Base-by-base conservation (phyloP, 1,140 invertebrate genomes). In the Drosophila nasuta region DNA sequence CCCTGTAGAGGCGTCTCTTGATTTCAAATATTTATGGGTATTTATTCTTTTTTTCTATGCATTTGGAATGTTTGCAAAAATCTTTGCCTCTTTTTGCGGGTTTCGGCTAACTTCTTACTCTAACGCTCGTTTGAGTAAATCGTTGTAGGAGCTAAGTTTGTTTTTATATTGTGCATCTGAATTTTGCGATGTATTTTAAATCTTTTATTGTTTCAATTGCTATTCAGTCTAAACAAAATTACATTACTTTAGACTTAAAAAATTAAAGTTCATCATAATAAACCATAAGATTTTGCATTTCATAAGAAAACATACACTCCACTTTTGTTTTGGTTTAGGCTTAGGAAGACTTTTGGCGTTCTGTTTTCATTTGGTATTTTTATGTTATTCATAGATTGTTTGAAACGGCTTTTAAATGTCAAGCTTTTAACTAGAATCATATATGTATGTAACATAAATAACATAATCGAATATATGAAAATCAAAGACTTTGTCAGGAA, bases 321-420 rank as follows among this genome's bases (percentile, higher is more conserved):
- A 67, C 15, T 73, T 62, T 57, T 57, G 45, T 68, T 74, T 72
- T 68, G 60, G 59, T 79, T 73, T 76, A 81, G 75, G 86, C 81
- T 89, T 85, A 89, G 85, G 85, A 89, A 89, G 85, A 89, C 85
- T 85, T 89, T 89, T 89, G 81, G 85, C 85, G 86, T 89, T 89
- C 77, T 80, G 77, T 87, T 80, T 83, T 79, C 78, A 70, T 82
- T 79, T 80, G 63, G 33, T 87, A 75, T 81, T 74, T 75, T 72
- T 56, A 60, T 79, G 38, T 85, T 28, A 38, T 75, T 59, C 56
- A 75, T 69, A 75, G 56, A 71, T 65, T 65, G 41, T 71, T 75
- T 17, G 25, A 48, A 54, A 77, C 62, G 46, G 57, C 20, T 52
- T 38, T 81, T 46, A 66, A 63, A 49, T 48, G 54, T 48, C 46